phyloP scores from a whole-genome alignment of 2,113 vertebrate genomes.

The Triplophysa rosa region DNA sequence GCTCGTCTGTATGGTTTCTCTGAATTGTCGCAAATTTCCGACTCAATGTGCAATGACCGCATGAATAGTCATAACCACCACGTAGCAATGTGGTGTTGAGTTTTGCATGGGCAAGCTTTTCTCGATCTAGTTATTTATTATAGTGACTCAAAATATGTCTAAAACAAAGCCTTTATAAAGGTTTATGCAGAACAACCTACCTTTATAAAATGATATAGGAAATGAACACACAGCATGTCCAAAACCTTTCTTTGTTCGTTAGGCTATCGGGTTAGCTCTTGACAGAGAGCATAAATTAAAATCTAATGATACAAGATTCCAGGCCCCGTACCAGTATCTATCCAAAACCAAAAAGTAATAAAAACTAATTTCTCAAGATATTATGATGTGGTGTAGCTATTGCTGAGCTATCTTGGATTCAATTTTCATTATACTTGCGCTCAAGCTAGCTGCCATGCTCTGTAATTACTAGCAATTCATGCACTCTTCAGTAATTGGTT shows the following conservation, averaged over 20 bases:
- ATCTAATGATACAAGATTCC: conserved; percentile 35
- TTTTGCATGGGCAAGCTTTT: not conserved
- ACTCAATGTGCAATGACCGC: too few relatives aligned
- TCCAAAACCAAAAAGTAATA: not conserved
- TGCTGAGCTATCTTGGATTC: conserved; percentile 57
- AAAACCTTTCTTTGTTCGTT: conserved; percentile 37
- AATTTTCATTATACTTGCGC: conserved; percentile 67
- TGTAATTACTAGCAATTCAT: conserved; percentile 74
- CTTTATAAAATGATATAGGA: not conserved
- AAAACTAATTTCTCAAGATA: not conserved
- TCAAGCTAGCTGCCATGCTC: conserved; percentile 65
- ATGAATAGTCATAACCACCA: not conserved
- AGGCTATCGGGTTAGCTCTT: conserved; percentile 24
- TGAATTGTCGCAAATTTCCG: too few relatives aligned
- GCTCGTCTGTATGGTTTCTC: too few relatives aligned
- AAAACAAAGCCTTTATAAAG: not conserved
- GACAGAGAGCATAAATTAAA: conserved; percentile 26
- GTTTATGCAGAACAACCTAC: not conserved
- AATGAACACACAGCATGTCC: not conserved
- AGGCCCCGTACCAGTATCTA: not conserved
- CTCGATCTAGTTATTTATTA: not conserved
- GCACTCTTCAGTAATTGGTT: conserved; percentile 68
- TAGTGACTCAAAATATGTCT: not conserved
- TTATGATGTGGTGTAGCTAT: conserved; percentile 10
- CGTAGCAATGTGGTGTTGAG: not conserved